A percentile compares a stretch with the other conserved stretches of the same genome.
Evolutionary conservation across 2,797 vertebrate genomes (phyloP).

Genomic region (Chromobotia macracanthus): DNA sequence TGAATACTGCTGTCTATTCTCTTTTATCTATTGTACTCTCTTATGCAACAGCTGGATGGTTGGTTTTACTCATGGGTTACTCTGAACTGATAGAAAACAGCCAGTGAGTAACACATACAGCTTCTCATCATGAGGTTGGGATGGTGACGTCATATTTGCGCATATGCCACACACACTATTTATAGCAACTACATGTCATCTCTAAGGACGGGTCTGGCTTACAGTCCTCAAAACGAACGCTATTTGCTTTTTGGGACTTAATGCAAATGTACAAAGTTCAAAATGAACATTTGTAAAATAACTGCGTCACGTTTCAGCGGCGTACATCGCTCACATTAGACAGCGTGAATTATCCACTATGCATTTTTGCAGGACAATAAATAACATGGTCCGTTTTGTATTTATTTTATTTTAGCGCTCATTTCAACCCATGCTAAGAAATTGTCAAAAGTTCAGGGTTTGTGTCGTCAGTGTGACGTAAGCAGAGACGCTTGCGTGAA

Average conservation of each 20-base stretch:
- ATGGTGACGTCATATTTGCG: slow-evolving; percentile 48
- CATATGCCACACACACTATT: slow-evolving; percentile 50
- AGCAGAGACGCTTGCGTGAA: neutral
- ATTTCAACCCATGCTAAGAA: neutral
- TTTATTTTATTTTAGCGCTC: no score
- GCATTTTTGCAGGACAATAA: no score
- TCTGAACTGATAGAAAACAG: slow-evolving; percentile 31
- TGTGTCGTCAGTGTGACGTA: slow-evolving; percentile 37
- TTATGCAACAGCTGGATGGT: slow-evolving; percentile 31
- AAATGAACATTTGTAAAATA: no score
- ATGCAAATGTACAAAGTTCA: no score
- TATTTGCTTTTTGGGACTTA: no score
- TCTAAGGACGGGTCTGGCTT: slow-evolving; percentile 31
- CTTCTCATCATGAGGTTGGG: slow-evolving; percentile 49
- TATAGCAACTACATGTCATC: slow-evolving; percentile 43
- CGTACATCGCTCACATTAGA: no score
- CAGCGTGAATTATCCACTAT: no score
- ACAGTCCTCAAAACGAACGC: no score
- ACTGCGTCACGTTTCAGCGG: no score
- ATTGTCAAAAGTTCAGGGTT: slow-evolving; percentile 1
- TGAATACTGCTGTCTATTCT: slow-evolving; percentile 11
- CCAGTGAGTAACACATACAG: slow-evolving; percentile 39
- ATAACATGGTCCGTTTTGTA: no score
- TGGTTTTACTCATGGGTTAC: slow-evolving; percentile 26
- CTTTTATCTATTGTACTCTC: slow-evolving; percentile 37